phyloP scores from a whole-genome alignment of 2,797 vertebrate genomes.

The Spheniscus humboldti region DNA sequence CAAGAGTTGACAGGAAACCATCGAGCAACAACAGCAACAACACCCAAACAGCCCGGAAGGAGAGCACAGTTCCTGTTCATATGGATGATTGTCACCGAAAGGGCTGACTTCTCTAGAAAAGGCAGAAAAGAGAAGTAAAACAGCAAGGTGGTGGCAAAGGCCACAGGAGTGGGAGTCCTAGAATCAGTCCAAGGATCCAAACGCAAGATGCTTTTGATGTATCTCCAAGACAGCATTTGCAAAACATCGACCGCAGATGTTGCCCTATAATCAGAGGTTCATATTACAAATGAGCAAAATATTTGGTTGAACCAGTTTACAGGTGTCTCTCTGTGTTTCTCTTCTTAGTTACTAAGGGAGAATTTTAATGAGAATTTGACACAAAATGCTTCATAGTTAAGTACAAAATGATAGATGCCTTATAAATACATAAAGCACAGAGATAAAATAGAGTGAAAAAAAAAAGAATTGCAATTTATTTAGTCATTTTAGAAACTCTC shows the following conservation, averaged over 20 bases:
- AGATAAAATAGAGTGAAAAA: background rate
- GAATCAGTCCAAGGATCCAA: background rate
- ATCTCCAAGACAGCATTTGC: background rate
- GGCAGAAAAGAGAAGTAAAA: background rate
- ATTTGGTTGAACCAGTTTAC: background rate
- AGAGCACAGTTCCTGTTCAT: background rate
- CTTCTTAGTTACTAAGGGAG: slow-evolving; percentile 16
- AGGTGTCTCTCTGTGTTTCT: background rate
- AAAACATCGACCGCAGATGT: background rate
- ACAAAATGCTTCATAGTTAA: background rate
- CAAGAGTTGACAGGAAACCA: background rate
- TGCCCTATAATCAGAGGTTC: background rate
- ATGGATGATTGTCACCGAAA: background rate
- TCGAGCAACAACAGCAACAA: background rate
- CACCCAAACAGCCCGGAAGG: background rate
- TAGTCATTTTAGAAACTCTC: slow-evolving; percentile 50
- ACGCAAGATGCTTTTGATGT: background rate
- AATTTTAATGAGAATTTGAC: slow-evolving; percentile 38
- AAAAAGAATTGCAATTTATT: slow-evolving; percentile 30
- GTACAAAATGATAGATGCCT: background rate
- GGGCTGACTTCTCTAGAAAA: background rate
- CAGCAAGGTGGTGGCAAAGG: background rate
- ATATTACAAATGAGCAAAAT: background rate
- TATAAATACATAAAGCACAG: background rate
- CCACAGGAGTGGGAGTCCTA: background rate